phyloP scores from a whole-genome alignment of 2,888 invertebrate species.

The Disparrhopalites patrizii region DNA sequence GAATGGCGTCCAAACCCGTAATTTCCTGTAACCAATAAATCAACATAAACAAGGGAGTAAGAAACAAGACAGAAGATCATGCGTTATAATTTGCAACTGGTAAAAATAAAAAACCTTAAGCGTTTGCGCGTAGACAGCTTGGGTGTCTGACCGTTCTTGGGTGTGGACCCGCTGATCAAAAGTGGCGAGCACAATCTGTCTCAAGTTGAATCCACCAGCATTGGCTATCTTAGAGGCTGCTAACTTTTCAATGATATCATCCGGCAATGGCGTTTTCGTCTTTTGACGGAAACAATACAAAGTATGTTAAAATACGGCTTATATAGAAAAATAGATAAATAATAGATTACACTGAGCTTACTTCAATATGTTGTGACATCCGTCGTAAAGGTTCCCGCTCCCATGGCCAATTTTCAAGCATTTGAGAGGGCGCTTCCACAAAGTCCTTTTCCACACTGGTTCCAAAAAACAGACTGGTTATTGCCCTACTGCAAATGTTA shows the following conservation, averaged over 20 bases:
- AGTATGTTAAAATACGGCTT: no score
- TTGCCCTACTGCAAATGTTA: constrained; percentile 53
- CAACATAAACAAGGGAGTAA: no score
- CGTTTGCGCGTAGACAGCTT: constrained; percentile 28
- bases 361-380: constrained; percentile 54
- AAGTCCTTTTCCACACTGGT: constrained; percentile 55
- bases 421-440: constrained; percentile 49
- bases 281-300: no score
- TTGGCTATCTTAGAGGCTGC: constrained; percentile 53
- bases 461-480: constrained; percentile 54
- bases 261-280: constrained; percentile 51
- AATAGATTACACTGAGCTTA: constrained; percentile 4
- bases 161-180: constrained; percentile 55
- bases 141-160: constrained; percentile 37
- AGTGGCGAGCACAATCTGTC: constrained; percentile 54
- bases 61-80: no score
- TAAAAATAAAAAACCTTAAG: constrained; percentile 28
- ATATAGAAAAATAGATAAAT: background rate
- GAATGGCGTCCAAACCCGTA: constrained; percentile 52
- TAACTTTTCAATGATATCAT: constrained; percentile 53
- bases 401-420: constrained; percentile 57
- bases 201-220: constrained; percentile 54
- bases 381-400: constrained; percentile 53
- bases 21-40: no score
- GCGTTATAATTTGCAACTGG: no score